phyloP scores from a whole-genome alignment of 2,113 vertebrate species.

The Melanotaenia duboulayi region DNA sequence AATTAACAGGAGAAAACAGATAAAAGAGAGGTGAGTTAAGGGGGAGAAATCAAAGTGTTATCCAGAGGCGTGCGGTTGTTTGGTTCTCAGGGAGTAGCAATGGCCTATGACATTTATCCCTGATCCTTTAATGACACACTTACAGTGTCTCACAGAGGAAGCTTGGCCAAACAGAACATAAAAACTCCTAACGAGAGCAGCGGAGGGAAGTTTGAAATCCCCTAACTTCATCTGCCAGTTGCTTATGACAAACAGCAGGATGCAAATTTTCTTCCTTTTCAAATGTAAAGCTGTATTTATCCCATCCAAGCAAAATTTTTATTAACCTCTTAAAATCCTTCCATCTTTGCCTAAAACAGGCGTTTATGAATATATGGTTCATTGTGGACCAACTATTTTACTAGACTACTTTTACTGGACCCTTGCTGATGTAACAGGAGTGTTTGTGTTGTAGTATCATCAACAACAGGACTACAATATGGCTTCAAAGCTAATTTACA shows the following conservation, averaged over 20 bases:
- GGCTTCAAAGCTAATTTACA: no score
- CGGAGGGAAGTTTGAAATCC: conserved; percentile 6
- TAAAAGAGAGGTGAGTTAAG: neutral
- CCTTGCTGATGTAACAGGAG: no score
- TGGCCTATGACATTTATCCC: conserved; percentile 46
- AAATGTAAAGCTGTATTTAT: neutral
- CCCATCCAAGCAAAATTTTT: neutral
- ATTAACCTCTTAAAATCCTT: neutral
- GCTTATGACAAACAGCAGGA: conserved; percentile 18
- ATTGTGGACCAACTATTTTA: no score
- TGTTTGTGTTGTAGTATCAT: no score
- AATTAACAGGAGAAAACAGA: conserved; percentile 23
- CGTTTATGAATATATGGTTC: no score
- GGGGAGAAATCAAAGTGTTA: conserved; percentile 1
- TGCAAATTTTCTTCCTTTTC: neutral
- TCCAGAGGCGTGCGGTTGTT: conserved; percentile 6
- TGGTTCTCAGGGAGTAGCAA: conserved; percentile 2
- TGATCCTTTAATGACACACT: conserved; percentile 40
- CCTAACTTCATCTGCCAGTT: conserved; percentile 3
- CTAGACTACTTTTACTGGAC: no score
- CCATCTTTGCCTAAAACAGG: no score
- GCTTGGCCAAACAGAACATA: conserved; percentile 37
- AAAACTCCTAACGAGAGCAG: conserved; percentile 7
- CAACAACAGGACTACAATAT: no score
- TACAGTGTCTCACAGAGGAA: conserved; percentile 19